A percentile compares a stretch with the other conserved stretches of the same genome.
Evolutionary conservation across 30 jellyfish, hydroid and myxozoan genomes (phyloP).

Genomic region (Nemopilema nomurai): DNA sequence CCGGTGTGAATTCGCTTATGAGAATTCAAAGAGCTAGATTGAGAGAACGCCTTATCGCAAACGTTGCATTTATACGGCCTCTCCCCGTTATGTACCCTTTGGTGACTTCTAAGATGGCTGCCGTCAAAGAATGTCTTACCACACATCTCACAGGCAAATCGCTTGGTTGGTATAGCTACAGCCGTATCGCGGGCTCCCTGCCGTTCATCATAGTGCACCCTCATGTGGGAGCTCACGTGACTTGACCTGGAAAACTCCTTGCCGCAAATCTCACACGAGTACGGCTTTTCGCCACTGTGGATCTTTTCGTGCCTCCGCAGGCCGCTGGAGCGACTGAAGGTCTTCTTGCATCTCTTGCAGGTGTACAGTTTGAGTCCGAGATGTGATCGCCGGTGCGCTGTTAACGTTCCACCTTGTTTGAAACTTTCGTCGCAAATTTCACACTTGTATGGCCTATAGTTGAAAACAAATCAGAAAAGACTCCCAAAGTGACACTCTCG

Average conservation of each 20-base stretch:
- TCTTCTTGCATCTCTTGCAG: constrained; percentile 33
- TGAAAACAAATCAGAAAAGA: no score
- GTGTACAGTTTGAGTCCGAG: constrained; percentile 30
- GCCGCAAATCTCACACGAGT: constrained; percentile 46
- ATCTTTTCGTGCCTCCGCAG: constrained; percentile 29
- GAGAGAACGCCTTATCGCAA: constrained; percentile 25
- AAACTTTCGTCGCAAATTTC: constrained; percentile 14
- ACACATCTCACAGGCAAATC: constrained; percentile 26
- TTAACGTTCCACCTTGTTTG: constrained; percentile 27
- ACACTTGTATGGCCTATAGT: constrained; percentile 16
- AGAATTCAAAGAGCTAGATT: constrained; percentile 1
- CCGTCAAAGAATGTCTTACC: constrained; percentile 11
- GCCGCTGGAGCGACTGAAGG: constrained; percentile 29
- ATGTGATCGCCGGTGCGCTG: constrained; percentile 38
- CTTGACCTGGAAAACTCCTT: constrained; percentile 20
- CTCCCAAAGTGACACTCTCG: no score
- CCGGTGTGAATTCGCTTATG: constrained; percentile 32
- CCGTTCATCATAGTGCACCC: constrained; percentile 6
- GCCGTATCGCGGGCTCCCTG: not conserved
- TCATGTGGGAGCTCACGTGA: constrained; percentile 17
- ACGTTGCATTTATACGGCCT: constrained; percentile 21
- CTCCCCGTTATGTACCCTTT: constrained; percentile 35
- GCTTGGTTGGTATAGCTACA: not conserved
- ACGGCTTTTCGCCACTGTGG: constrained; percentile 42
- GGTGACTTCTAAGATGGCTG: constrained; percentile 11